Evolutionary conservation across 1,140 invertebrate genomes (phyloP).

Genomic region (Chelonus insularis): DNA sequence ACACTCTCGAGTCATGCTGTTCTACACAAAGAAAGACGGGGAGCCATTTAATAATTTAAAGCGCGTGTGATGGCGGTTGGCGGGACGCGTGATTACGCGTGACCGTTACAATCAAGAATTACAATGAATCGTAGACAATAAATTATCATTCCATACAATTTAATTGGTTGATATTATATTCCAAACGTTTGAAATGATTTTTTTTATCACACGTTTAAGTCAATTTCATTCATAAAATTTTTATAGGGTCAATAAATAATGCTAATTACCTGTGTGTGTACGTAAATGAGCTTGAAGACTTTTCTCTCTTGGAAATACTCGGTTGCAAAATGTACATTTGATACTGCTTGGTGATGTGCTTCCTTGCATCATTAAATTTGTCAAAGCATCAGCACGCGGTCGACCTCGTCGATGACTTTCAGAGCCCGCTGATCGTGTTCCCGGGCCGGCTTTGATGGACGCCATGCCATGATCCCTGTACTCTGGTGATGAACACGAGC

Average conservation of each 20-base stretch:
- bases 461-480: slow-evolving; percentile 36
- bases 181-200: not conserved
- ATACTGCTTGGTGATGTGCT: slow-evolving; percentile 73
- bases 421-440: slow-evolving; percentile 30
- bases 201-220: not conserved
- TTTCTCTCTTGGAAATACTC: slow-evolving; percentile 82
- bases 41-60: slow-evolving; percentile 50
- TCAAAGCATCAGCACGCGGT: slow-evolving; percentile 74
- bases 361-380: slow-evolving; percentile 73
- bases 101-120: slow-evolving; percentile 24
- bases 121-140: slow-evolving; percentile 4
- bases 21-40: slow-evolving; percentile 2
- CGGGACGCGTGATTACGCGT: slow-evolving; percentile 48
- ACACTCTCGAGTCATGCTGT: slow-evolving; percentile 23
- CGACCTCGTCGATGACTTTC: slow-evolving; percentile 64
- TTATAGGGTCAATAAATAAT: no score
- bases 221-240: slow-evolving; percentile 1
- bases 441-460: slow-evolving; percentile 8
- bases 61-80: slow-evolving; percentile 54
- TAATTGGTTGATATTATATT: not conserved
- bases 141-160: not conserved
- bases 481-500: slow-evolving; percentile 56
- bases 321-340: slow-evolving; percentile 73
- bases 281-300: slow-evolving; percentile 79
- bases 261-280: slow-evolving; percentile 80